Evolutionary conservation across 2,113 vertebrate species (phyloP).

Genomic region (Poeciliopsis occidentalis): DNA sequence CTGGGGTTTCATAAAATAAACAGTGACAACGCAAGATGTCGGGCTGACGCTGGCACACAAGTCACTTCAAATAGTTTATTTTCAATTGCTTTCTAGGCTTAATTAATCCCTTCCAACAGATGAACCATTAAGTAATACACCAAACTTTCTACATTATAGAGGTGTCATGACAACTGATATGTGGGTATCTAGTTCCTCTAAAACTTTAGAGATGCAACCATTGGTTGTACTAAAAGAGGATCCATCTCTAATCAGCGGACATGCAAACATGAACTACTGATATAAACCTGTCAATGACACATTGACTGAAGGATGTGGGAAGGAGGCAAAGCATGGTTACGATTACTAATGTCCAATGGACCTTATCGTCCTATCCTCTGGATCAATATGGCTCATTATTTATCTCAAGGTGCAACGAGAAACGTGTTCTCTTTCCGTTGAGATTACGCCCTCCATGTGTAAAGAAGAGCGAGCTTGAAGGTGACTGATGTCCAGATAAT

Average conservation of each 20-base stretch:
- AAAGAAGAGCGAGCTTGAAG: conserved; percentile 43
- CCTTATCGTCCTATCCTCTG: conserved; percentile 33
- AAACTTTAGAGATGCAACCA: conserved; percentile 14
- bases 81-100: conserved; percentile 14
- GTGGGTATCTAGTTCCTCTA: conserved; percentile 14
- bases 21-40: conserved; percentile 21
- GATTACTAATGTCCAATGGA: conserved; percentile 46
- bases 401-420: conserved; percentile 58
- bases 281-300: conserved; percentile 64
- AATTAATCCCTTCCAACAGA: conserved; percentile 17
- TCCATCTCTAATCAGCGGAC: conserved; percentile 51
- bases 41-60: conserved; percentile 28
- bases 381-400: conserved; percentile 66
- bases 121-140: neutral
- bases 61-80: conserved; percentile 14
- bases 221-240: conserved; percentile 53
- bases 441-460: conserved; percentile 23
- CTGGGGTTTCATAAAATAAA: conserved; percentile 41
- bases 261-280: conserved; percentile 57
- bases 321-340: conserved; percentile 29
- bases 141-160: neutral
- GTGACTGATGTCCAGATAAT: conserved; percentile 45
- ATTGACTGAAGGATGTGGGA: conserved; percentile 27
- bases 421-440: conserved; percentile 52
- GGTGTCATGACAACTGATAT: neutral